phyloP scores from a whole-genome alignment of 2,888 invertebrate species.

The Chloroclysta siterata region DNA sequence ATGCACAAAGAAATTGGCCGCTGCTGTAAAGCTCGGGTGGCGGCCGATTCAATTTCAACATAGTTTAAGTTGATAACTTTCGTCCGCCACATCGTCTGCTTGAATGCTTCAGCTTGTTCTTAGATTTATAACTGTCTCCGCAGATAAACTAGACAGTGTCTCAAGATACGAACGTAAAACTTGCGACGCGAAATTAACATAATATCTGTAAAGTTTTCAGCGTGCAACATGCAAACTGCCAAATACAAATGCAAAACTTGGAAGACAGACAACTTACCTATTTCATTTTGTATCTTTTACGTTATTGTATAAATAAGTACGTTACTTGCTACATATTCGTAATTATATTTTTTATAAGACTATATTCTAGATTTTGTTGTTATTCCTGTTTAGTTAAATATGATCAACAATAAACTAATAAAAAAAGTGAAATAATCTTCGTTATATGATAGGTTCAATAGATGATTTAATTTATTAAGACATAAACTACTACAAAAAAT shows the following conservation, averaged over 20 bases:
- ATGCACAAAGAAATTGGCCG: slow-evolving; percentile 41
- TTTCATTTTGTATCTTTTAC: background rate
- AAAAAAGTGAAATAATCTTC: too few species aligned
- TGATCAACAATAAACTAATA: too few species aligned
- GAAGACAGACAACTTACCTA: background rate
- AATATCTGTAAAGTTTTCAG: slow-evolving; percentile 34
- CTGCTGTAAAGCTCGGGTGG: slow-evolving; percentile 35
- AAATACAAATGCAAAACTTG: slow-evolving; percentile 12
- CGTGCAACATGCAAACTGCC: slow-evolving; percentile 25
- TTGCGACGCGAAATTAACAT: slow-evolving; percentile 40
- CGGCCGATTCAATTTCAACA: slow-evolving; percentile 39
- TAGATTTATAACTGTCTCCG: slow-evolving; percentile 33
- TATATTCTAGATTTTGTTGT: too few species aligned
- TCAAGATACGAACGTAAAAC: slow-evolving; percentile 35
- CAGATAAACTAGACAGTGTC: slow-evolving; percentile 13
- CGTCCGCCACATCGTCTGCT: slow-evolving; percentile 31
- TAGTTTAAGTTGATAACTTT: slow-evolving; percentile 37
- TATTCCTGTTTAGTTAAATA: too few species aligned
- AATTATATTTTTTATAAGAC: too few species aligned
- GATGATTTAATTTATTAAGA: too few species aligned
- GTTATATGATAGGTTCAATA: too few species aligned
- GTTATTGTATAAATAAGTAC: background rate
- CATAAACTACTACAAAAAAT: too few species aligned
- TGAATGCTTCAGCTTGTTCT: slow-evolving; percentile 32
- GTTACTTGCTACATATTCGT: too few species aligned